These are phyloP conservation scores for Penaeus vannamei DNA, from an alignment of 1,140 invertebrate species.

Conservation along the genomic window DNA sequence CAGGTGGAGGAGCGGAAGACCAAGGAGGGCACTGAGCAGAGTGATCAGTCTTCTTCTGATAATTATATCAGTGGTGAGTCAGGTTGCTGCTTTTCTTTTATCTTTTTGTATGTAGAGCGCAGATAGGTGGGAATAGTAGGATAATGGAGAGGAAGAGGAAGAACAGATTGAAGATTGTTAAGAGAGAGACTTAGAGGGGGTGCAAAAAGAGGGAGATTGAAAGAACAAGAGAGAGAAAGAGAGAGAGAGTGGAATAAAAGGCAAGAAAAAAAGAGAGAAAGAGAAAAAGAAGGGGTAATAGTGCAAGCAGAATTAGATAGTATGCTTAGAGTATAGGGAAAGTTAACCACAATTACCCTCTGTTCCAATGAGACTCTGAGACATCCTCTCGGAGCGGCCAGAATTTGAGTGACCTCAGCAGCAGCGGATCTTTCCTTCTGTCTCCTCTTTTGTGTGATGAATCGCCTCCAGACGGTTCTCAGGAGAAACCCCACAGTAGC, in stretches of 20 bases:
- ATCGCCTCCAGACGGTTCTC: constrained; percentile 24
- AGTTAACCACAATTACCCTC: background rate
- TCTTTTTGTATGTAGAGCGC: too few species aligned
- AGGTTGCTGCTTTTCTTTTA: background rate
- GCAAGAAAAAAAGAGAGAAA: too few species aligned
- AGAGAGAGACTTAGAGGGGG: too few species aligned
- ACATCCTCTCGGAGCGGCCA: constrained; percentile 59
- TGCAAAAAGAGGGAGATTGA: too few species aligned
- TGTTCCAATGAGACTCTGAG: constrained; percentile 48
- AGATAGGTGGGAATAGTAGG: too few species aligned
- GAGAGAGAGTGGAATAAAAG: too few species aligned
- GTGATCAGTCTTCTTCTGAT: constrained; percentile 63
- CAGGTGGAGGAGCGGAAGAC: constrained; percentile 80
- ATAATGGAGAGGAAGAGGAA: too few species aligned
- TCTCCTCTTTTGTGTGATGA: constrained; percentile 19
- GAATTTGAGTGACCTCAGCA: constrained; percentile 57
- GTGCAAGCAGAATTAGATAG: too few species aligned
- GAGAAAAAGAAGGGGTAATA: too few species aligned
- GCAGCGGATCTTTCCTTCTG: constrained; percentile 21
- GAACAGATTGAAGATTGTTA: too few species aligned
- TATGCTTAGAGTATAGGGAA: too few species aligned
- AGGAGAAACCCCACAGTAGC: constrained; percentile 12
- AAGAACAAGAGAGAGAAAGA: too few species aligned
- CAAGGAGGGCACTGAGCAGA: constrained; percentile 74
- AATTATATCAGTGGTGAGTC: constrained; percentile 67